Conservation (phyloP, 2,797 vertebrate genomes). For the Telmatherina bonti region DNA sequence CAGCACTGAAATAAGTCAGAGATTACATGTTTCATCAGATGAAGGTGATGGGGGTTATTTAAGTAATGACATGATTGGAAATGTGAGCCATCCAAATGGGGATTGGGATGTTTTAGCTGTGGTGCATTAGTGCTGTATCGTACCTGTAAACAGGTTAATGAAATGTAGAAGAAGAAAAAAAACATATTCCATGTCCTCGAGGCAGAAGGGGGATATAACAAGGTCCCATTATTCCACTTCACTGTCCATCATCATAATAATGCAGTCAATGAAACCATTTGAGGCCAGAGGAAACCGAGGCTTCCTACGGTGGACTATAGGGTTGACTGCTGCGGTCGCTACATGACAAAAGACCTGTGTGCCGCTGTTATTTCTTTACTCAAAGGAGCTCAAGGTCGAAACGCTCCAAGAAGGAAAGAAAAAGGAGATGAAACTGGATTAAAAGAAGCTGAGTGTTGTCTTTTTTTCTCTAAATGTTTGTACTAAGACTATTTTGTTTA, state of each 20-base stretch:
- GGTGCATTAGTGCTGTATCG: conserved; percentile 18
- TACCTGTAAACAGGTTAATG: conserved; percentile 32
- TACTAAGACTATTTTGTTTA: not conserved
- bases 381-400: conserved; percentile 55
- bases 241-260: conserved; percentile 22
- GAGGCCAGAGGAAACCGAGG: conserved; percentile 8
- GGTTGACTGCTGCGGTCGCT: conserved; percentile 32
- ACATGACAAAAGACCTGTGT: conserved; percentile 53
- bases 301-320: conserved; percentile 28
- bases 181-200: not conserved
- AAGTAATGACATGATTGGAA: conserved; percentile 30
- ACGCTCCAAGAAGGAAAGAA: conserved; percentile 15
- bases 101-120: conserved; percentile 34
- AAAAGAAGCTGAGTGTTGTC: conserved; percentile 34
- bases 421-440: conserved; percentile 35
- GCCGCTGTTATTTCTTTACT: conserved; percentile 32
- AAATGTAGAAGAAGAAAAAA: not conserved
- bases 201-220: not conserved
- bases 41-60: conserved; percentile 14
- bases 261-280: not conserved
- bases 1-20: not conserved
- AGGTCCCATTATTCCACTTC: conserved; percentile 12
- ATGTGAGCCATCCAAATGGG: conserved; percentile 12
- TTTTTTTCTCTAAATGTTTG: conserved; percentile 18
- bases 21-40: conserved; percentile 11